A percentile compares a stretch with the other conserved stretches of the same genome.
Evolutionary conservation across 2,113 vertebrate species (phyloP).

Genomic region (Mugil cephalus): DNA sequence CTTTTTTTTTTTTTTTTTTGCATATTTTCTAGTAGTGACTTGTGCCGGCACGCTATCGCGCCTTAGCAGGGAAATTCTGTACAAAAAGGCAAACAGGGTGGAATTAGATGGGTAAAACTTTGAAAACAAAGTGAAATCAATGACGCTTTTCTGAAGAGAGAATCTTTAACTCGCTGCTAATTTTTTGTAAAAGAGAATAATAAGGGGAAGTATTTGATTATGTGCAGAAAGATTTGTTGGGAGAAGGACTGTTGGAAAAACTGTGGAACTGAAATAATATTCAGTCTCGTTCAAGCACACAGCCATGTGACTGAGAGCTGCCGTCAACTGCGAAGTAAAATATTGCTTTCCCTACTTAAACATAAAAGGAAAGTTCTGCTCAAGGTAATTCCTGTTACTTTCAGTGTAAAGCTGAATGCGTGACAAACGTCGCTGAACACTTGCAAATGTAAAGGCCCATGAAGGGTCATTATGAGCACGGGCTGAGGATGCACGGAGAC

Average conservation of each 20-base stretch:
- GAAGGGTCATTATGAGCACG: constrained; percentile 2
- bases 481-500: constrained; percentile 1
- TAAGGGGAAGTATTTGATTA: constrained; percentile 11
- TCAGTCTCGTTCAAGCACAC: constrained; percentile 3
- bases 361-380: constrained; percentile 1
- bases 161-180: constrained; percentile 37
- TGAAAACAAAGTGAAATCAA: constrained; percentile 55
- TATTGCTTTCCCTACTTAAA: constrained; percentile 4
- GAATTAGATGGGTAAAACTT: constrained; percentile 52
- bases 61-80: constrained; percentile 28
- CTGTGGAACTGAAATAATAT: constrained; percentile 43
- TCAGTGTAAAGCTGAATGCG: constrained; percentile 23
- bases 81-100: constrained; percentile 38
- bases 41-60: constrained; percentile 19
- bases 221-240: constrained; percentile 22
- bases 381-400: constrained; percentile 23
- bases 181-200: constrained; percentile 39
- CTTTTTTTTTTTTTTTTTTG: constrained; percentile 7
- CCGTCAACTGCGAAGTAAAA: constrained; percentile 31
- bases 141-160: constrained; percentile 26
- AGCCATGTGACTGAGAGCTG: constrained; percentile 16
- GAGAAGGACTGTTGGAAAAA: constrained; percentile 19
- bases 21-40: constrained; percentile 31
- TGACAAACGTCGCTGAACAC: constrained; percentile 12
- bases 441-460: background rate